These are phyloP conservation scores for Pseudobourletiella spinata DNA, from an alignment of 1,140 invertebrate species.

Conservation along the genomic window DNA sequence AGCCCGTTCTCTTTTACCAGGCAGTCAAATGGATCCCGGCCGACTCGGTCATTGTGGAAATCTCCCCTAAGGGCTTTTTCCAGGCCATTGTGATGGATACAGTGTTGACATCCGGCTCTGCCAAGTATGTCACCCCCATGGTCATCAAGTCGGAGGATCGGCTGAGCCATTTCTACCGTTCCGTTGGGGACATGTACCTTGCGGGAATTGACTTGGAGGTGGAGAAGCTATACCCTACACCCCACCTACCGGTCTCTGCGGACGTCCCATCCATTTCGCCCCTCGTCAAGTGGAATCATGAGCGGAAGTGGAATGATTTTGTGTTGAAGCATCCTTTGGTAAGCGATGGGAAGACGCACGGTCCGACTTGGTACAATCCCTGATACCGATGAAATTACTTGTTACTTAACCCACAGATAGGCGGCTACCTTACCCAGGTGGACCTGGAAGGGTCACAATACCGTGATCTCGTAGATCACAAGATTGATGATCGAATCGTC, in stretches of 20 bases:
- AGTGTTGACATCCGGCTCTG: conserved; percentile 47
- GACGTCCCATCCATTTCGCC: conserved; percentile 11
- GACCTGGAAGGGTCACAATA: no score
- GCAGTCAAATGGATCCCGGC: conserved; percentile 62
- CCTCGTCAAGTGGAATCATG: no score
- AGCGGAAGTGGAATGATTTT: no score
- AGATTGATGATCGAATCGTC: conserved; percentile 84
- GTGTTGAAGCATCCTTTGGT: no score
- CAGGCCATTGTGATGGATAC: conserved; percentile 56
- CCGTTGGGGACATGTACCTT: conserved; percentile 44
- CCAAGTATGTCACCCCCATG: conserved; percentile 68
- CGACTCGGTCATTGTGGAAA: conserved; percentile 68
- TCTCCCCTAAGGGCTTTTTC: conserved; percentile 71
- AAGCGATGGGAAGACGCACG: no score
- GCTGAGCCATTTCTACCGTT: conserved; percentile 57
- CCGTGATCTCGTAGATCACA: conserved; percentile 79
- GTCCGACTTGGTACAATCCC: no score
- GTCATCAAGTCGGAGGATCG: conserved; percentile 64
- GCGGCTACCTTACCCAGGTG: no score
- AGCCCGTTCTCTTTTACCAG: conserved; percentile 77
- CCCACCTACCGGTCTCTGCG: conserved; percentile 16
- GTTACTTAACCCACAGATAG: no score
- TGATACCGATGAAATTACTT: no score
- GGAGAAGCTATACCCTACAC: neutral
- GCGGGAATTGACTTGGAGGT: conserved; percentile 16